Percentiles rank a stretch among this genome's conserved stretches.
Evolutionary conservation across 2,888 invertebrate species (phyloP).

Genomic region (Eupithecia inturbata): DNA sequence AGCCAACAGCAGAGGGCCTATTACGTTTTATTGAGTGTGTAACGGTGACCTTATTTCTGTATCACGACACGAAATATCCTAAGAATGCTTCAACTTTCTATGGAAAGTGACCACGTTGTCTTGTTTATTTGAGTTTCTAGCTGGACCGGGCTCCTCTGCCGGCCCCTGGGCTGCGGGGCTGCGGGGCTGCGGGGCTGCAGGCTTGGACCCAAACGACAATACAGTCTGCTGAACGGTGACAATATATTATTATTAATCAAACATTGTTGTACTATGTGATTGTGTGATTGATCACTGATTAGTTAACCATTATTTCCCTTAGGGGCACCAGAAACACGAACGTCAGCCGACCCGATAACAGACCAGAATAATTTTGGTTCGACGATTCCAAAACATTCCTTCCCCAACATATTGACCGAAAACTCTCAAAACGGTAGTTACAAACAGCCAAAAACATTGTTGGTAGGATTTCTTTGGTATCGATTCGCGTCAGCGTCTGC

Average conservation of each 20-base stretch:
- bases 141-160: background rate
- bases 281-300: background rate
- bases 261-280: background rate
- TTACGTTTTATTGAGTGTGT: slow-evolving; percentile 42
- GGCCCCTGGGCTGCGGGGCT: background rate
- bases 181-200: background rate
- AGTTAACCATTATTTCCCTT: background rate
- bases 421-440: slow-evolving; percentile 33
- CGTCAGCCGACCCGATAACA: background rate
- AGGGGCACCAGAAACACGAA: background rate
- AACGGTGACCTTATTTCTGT: slow-evolving; percentile 39
- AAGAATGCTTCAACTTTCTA: slow-evolving; percentile 23
- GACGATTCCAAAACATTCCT: slow-evolving; percentile 5
- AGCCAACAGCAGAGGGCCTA: slow-evolving; percentile 39
- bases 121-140: background rate
- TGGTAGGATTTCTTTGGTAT: slow-evolving; percentile 62
- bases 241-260: background rate
- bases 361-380: background rate
- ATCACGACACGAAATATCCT: slow-evolving; percentile 28
- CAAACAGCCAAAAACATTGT: slow-evolving; percentile 61
- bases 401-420: slow-evolving; percentile 16
- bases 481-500: slow-evolving; percentile 54
- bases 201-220: background rate
- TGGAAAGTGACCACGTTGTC: slow-evolving; percentile 10
- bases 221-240: background rate